Percentiles rank a stretch among this genome's conserved stretches.
phyloP scores from a whole-genome alignment of 2,797 vertebrate species.

The Chelonia mydas region DNA sequence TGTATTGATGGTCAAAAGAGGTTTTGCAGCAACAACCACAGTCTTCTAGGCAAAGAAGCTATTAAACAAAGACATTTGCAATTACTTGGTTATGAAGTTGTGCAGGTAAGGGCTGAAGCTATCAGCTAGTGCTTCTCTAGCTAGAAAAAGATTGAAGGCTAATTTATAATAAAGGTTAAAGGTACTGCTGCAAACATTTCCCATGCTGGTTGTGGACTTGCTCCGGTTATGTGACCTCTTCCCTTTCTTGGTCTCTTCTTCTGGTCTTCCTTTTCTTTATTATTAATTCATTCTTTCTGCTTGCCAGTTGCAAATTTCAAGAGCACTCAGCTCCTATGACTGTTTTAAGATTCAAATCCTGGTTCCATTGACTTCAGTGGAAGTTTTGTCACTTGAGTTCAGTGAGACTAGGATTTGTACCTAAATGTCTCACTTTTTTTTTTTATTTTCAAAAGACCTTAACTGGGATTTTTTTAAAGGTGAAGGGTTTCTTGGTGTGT shows the following conservation, averaged over 20 bases:
- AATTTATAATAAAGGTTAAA: not conserved
- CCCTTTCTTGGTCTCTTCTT: not conserved
- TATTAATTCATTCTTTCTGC: not conserved
- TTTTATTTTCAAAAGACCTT: not conserved
- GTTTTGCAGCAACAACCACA: slow-evolving; percentile 84
- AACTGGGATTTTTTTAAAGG: not conserved
- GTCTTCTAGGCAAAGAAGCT: slow-evolving; percentile 90
- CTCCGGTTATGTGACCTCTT: not conserved
- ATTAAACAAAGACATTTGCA: slow-evolving; percentile 92
- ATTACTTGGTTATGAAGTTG: slow-evolving; percentile 91
- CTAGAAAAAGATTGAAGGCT: not conserved
- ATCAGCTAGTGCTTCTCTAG: not conserved
- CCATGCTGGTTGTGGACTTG: not conserved
- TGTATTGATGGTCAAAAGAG: slow-evolving; percentile 91
- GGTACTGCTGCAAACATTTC: not conserved
- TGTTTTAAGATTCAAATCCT: not conserved
- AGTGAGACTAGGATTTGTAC: slow-evolving; percentile 1
- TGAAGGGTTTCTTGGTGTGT: not conserved
- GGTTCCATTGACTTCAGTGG: not conserved
- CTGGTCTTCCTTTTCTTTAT: not conserved
- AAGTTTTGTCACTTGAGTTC: not conserved
- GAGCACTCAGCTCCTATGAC: not conserved
- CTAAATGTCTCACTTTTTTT: not conserved
- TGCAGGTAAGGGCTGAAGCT: slow-evolving; percentile 85
- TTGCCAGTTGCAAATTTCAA: not conserved